phyloP scores from a whole-genome alignment of 2,888 invertebrate species.

The Drosophila emarginata region DNA sequence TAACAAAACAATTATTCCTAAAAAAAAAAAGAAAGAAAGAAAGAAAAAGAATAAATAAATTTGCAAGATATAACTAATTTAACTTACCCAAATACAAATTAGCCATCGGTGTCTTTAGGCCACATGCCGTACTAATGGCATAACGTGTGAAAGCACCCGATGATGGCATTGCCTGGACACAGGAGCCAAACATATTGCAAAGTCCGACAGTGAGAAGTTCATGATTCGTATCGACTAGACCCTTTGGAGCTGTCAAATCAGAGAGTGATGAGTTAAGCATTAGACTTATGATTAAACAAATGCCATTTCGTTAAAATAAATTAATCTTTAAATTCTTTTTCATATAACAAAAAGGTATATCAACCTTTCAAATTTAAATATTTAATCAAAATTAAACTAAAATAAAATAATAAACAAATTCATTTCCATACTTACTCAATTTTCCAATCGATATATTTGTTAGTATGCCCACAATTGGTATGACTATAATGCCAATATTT shows the following conservation, averaged over 20 bases:
- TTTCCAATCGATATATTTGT: conserved; percentile 98
- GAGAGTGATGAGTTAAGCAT: not conserved
- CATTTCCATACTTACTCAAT: conserved; percentile 87
- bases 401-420: too few species aligned
- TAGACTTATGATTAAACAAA: too few species aligned
- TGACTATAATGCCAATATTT: conserved; percentile 89
- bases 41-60: not conserved
- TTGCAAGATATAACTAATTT: not conserved
- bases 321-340: not conserved
- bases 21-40: conserved; percentile 32
- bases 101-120: conserved; percentile 91
- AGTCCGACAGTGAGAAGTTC: conserved; percentile 93
- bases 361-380: too few species aligned
- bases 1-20: conserved; percentile 90
- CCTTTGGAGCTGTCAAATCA: conserved; percentile 85
- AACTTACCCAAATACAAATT: conserved; percentile 79
- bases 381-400: too few species aligned
- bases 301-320: not conserved
- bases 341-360: too few species aligned
- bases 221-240: conserved; percentile 92
- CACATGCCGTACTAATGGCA: conserved; percentile 94
- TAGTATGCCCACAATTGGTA: conserved; percentile 93
- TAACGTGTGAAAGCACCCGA: conserved; percentile 94
- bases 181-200: conserved; percentile 91
- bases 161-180: conserved; percentile 93